Evolutionary conservation across 2,113 vertebrate species (phyloP).

Genomic region (Scortum barcoo): DNA sequence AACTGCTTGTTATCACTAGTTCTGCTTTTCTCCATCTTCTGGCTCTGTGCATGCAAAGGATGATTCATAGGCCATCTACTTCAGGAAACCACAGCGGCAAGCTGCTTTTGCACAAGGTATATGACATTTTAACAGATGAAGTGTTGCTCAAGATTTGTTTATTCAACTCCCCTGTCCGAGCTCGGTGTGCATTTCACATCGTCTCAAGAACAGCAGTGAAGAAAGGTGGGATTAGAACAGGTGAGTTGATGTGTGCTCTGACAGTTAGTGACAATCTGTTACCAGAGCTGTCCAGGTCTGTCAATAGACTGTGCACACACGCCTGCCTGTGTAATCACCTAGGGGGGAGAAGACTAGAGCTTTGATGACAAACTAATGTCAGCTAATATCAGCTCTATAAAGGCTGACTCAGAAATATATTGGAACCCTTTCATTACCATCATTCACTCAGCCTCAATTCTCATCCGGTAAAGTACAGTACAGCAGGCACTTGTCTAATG

Average conservation of each 20-base stretch:
- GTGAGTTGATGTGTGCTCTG: constrained; percentile 46
- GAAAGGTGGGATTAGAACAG: constrained; percentile 41
- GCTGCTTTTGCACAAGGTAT: constrained; percentile 38
- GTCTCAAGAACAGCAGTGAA: constrained; percentile 21
- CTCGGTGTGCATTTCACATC: constrained; percentile 2
- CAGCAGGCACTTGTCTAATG: constrained; percentile 79
- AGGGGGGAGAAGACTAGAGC: constrained; percentile 22
- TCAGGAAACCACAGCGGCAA: constrained; percentile 71
- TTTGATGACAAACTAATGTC: constrained; percentile 76
- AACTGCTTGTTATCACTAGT: constrained; percentile 25
- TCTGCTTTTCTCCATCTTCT: constrained; percentile 43
- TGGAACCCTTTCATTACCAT: constrained; percentile 80
- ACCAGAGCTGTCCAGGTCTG: constrained; percentile 47
- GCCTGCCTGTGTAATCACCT: constrained; percentile 49
- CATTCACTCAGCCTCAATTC: constrained; percentile 74
- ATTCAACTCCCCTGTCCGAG: constrained; percentile 33
- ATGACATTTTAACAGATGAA: constrained; percentile 39
- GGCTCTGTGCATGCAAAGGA: constrained; percentile 39
- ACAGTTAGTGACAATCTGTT: constrained; percentile 57
- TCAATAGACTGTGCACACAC: constrained; percentile 47
- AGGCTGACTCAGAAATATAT: constrained; percentile 80
- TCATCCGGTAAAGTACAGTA: constrained; percentile 68
- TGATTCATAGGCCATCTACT: constrained; percentile 60
- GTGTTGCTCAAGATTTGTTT: constrained; percentile 36
- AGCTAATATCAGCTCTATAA: constrained; percentile 75